phyloP scores from a whole-genome alignment of 2,888 invertebrate species.

The Stramonita haemastoma region DNA sequence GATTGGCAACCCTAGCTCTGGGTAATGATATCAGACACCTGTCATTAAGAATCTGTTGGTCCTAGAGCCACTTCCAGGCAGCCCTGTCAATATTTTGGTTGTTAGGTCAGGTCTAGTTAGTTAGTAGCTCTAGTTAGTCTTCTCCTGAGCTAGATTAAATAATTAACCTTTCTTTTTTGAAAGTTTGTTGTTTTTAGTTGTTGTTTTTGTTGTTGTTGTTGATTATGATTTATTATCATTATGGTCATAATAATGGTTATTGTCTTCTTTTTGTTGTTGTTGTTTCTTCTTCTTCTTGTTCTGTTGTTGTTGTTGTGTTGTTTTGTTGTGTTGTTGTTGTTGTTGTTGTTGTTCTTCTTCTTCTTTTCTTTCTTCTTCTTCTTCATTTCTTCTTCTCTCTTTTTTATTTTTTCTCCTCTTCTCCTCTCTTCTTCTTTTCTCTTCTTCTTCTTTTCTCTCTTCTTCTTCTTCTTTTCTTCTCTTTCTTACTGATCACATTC shows the following conservation, averaged over 20 bases:
- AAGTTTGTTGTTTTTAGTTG: neutral
- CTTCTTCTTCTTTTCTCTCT: neutral
- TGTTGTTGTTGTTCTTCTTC: neutral
- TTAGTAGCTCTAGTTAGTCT: no score
- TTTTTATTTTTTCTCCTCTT: neutral
- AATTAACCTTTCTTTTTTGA: neutral
- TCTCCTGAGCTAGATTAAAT: neutral
- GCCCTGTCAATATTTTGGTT: no score
- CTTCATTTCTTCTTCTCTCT: neutral
- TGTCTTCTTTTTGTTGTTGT: conserved; percentile 13
- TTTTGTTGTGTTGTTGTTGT: conserved; percentile 2
- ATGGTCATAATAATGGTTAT: neutral
- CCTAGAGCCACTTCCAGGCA: no score
- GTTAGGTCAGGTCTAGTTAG: no score
- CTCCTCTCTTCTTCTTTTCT: conserved; percentile 18
- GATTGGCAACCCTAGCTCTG: no score
- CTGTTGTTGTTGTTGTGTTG: neutral
- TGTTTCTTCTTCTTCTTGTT: conserved; percentile 21
- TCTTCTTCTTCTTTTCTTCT: conserved; percentile 14
- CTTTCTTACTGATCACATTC: neutral
- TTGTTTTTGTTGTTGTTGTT: neutral
- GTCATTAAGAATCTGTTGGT: no score
- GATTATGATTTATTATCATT: neutral
- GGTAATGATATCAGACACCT: no score
- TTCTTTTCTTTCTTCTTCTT: neutral